These are phyloP conservation scores for Ariolimax columbianus DNA, from an alignment of 2,888 invertebrate genomes.

Conservation along the genomic window DNA sequence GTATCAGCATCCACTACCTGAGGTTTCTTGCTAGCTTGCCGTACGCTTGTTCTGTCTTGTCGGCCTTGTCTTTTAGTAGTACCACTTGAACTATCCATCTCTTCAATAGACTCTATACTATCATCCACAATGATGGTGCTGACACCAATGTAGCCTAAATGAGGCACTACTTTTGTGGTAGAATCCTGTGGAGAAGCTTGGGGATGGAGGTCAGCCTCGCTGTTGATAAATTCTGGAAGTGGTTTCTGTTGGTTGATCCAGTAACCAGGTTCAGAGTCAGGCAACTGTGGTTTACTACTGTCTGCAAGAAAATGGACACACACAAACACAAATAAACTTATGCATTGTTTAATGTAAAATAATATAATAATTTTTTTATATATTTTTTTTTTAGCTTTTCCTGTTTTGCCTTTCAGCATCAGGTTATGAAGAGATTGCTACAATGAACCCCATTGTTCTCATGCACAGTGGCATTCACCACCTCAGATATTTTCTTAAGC, in stretches of 20 bases:
- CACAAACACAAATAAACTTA: no score
- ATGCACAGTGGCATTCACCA: no score
- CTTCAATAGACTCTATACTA: conserved; percentile 19
- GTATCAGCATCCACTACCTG: not conserved
- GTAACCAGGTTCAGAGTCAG: no score
- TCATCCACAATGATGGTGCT: conserved; percentile 29
- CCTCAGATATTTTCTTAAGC: no score
- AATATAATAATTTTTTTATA: no score
- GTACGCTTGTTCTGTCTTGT: not conserved
- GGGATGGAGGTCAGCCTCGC: not conserved
- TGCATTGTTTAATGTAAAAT: no score
- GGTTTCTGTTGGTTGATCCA: no score
- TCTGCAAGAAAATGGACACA: not conserved
- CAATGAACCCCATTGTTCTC: no score
- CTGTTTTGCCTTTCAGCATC: no score
- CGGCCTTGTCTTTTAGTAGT: not conserved
- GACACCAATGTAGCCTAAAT: not conserved
- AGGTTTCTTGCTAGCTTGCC: conserved; percentile 6
- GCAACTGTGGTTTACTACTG: not conserved
- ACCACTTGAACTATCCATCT: not conserved
- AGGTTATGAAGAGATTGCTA: no score
- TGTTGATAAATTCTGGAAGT: not conserved
- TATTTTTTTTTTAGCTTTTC: no score
- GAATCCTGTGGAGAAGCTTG: not conserved
- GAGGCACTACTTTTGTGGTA: not conserved